Base-by-base conservation (phyloP, 2,113 vertebrate genomes). In the Fulica atra region DNA sequence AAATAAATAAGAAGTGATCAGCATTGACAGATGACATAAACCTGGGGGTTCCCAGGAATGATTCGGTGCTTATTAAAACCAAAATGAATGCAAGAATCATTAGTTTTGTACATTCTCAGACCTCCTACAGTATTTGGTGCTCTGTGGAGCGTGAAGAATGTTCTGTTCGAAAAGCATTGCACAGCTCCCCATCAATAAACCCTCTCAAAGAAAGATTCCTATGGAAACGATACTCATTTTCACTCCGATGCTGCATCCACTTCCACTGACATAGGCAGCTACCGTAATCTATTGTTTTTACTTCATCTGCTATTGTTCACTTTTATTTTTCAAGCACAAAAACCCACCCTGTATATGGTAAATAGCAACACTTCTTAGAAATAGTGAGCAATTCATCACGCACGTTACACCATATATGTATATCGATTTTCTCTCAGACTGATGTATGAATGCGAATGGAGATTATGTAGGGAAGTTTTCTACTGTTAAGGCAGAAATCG, bases 361-460 rank as follows among this genome's bases (percentile, higher is more conserved):
- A 91, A 91, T 14, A 81, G 25, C 35, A 86, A 64, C 50, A 76
- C 7, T 91, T 92, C 54, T 38, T 61, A 57, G 53, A 13, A 72
- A 57, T 25, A 69, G 21, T 29, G 36, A 79, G 31, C 57, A 95
- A 85, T 28, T 19, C 35, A 64, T 72, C 40, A 63, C 54, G n/a
- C 81, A 61, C 85, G 50, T 25, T 78, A 20, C 7, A 50, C 17
- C 0, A 4, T 46, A 72, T 65, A 68, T 89, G 16, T 79, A 8
- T 65, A 82, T 73, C 59, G 89, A 92, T 89, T 94, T 95, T 87
- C 36, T 85, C 59, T 93, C 40, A 70, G 26, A 53, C 25, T 80
- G 59, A 82, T 82, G 17, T 40, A 77, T 61, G 53, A 82, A 91
- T 70, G 54, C 28, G 88, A 89, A 73, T 0, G 1, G 59, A 80